phyloP scores from a whole-genome alignment of 1,140 invertebrate species.

The Ptiloglossa arizonensis region DNA sequence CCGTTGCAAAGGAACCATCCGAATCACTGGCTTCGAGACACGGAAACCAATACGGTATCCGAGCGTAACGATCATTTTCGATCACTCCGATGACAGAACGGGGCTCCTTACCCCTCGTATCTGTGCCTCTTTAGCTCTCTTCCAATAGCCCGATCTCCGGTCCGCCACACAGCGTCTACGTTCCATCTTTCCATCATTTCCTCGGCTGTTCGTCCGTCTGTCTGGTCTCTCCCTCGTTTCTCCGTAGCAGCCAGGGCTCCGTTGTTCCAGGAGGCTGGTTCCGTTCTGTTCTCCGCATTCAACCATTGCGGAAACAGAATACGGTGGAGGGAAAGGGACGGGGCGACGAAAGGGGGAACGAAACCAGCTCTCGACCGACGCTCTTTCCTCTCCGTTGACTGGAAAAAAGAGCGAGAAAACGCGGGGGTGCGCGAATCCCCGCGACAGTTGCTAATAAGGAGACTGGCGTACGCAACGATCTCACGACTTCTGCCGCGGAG shows the following conservation, averaged over 20 bases:
- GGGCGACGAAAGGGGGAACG: not conserved
- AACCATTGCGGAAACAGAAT: slow-evolving; percentile 32
- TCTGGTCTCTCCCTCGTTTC: not conserved
- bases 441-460: slow-evolving; percentile 66
- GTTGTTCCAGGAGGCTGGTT: slow-evolving; percentile 63
- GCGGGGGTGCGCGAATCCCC: slow-evolving; percentile 49
- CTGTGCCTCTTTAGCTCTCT: slow-evolving; percentile 6
- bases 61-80: no score
- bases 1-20: no score
- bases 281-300: slow-evolving; percentile 55
- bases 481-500: slow-evolving; percentile 40
- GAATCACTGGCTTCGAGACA: no score
- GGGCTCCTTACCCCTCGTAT: not conserved
- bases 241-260: slow-evolving; percentile 9
- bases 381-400: slow-evolving; percentile 61
- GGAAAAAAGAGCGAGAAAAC: slow-evolving; percentile 58
- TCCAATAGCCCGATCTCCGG: slow-evolving; percentile 36
- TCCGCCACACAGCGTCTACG: slow-evolving; percentile 25
- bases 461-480: slow-evolving; percentile 48
- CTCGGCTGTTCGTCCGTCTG: slow-evolving; percentile 31
- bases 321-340: slow-evolving; percentile 20
- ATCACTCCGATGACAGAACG: no score
- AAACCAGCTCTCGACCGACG: slow-evolving; percentile 41
- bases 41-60: no score
- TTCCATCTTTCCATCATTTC: slow-evolving; percentile 52